Percentiles rank a stretch among this genome's conserved stretches.
phyloP scores from a whole-genome alignment of 2,113 vertebrate genomes.

The Erythrocercus mccallii region DNA sequence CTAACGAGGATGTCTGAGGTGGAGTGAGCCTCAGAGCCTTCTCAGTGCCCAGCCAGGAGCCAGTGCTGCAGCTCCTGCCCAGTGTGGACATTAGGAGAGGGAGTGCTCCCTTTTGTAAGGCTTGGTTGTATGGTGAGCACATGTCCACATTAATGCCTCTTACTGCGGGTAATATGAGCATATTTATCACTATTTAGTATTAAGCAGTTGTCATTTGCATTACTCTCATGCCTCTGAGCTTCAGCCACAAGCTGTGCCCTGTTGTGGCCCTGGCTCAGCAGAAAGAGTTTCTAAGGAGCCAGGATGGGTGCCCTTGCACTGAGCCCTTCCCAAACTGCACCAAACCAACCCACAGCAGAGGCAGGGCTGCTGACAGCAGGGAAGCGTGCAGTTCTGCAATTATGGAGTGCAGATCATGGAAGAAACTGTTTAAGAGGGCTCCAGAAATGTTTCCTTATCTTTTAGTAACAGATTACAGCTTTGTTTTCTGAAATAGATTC shows the following conservation, averaged over 20 bases:
- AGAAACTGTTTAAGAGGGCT: background rate
- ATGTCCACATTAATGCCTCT: background rate
- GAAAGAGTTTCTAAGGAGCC: background rate
- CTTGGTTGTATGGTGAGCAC: background rate
- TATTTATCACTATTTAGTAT: background rate
- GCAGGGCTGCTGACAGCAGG: background rate
- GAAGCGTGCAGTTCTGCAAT: background rate
- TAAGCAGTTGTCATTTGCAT: background rate
- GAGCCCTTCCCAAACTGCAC: background rate
- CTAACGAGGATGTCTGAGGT: accelerated
- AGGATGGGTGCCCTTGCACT: accelerated
- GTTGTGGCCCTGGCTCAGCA: background rate
- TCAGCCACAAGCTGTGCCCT: background rate
- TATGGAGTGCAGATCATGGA: background rate
- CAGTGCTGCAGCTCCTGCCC: background rate
- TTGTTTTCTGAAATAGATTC: background rate
- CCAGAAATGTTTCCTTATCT: background rate
- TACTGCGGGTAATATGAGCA: background rate
- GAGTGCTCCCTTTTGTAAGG: accelerated
- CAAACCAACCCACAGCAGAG: accelerated
- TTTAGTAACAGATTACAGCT: background rate
- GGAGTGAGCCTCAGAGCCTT: background rate
- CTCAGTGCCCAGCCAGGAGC: background rate
- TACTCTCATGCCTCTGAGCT: background rate
- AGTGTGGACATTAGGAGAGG: background rate